phyloP scores from a whole-genome alignment of 2,888 invertebrate genomes.

The Acrobasis consociella region DNA sequence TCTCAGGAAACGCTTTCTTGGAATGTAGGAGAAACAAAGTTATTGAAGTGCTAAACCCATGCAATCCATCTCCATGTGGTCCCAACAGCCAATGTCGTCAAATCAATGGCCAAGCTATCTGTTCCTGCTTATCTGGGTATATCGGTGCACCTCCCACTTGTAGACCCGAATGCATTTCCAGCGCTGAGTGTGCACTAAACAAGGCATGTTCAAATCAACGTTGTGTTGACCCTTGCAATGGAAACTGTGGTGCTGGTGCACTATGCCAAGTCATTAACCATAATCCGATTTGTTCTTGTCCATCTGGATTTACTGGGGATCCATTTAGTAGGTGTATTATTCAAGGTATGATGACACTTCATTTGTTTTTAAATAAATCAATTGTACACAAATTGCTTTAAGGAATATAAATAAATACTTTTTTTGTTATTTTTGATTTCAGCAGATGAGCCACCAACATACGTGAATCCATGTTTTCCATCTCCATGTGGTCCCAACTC shows the following conservation, averaged over 20 bases:
- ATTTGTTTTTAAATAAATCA: neutral
- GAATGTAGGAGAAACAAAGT: conserved; percentile 78
- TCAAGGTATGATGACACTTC: conserved; percentile 70
- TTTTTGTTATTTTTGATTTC: conserved; percentile 37
- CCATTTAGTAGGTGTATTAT: conserved; percentile 86
- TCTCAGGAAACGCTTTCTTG: conserved; percentile 87
- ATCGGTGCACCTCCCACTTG: conserved; percentile 88
- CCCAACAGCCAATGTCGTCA: conserved; percentile 87
- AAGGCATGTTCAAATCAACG: conserved; percentile 87
- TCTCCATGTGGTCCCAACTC: conserved; percentile 90
- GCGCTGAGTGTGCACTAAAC: conserved; percentile 86
- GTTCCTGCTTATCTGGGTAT: conserved; percentile 85
- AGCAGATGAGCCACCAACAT: conserved; percentile 56
- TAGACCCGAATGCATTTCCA: conserved; percentile 87
- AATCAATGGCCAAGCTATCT: conserved; percentile 86
- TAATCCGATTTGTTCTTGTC: conserved; percentile 87
- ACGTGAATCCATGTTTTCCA: conserved; percentile 85
- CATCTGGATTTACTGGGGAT: conserved; percentile 86
- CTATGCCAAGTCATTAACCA: conserved; percentile 89
- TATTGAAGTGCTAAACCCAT: conserved; percentile 79
- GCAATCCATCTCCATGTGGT: conserved; percentile 88
- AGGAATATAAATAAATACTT: too few species aligned
- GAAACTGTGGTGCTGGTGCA: conserved; percentile 87
- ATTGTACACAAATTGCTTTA: too few species aligned
- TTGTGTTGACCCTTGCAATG: conserved; percentile 88